phyloP scores from a whole-genome alignment of 2,888 invertebrate species.

The Apamea crenata region DNA sequence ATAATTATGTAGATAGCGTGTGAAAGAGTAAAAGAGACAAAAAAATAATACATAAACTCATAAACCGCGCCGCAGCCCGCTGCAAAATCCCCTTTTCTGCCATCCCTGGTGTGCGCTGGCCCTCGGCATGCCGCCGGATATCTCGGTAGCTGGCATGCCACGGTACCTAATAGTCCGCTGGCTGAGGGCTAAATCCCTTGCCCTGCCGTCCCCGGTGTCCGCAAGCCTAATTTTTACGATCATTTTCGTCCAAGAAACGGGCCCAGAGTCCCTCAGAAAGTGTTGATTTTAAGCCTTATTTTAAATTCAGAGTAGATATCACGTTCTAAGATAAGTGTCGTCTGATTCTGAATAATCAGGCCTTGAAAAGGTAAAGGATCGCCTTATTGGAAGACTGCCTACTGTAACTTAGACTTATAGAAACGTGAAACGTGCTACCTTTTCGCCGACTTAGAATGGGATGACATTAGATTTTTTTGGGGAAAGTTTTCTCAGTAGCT shows the following conservation, averaged over 20 bases:
- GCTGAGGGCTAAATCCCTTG: too few relatives aligned
- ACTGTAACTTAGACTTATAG: background rate
- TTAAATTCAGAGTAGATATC: constrained; percentile 14
- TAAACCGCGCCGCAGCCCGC: background rate
- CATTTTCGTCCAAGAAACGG: background rate
- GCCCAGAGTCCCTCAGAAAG: background rate
- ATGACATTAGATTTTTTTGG: background rate
- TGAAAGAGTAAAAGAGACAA: too few relatives aligned
- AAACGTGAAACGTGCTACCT: background rate
- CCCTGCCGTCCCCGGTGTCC: too few relatives aligned
- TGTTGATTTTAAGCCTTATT: constrained; percentile 13
- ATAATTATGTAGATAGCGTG: too few relatives aligned
- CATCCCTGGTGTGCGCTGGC: background rate
- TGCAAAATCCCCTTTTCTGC: background rate
- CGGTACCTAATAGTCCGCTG: too few relatives aligned
- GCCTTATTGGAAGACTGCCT: constrained; percentile 3
- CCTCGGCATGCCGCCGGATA: background rate
- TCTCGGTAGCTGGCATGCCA: too few relatives aligned
- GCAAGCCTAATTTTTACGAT: background rate
- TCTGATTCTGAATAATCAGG: constrained; percentile 23
- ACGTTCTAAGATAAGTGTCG: constrained; percentile 17
- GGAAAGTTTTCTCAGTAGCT: too few relatives aligned
- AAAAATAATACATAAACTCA: too few relatives aligned
- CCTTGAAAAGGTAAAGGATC: background rate
- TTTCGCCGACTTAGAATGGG: background rate